Evolutionary conservation across 2,113 vertebrate species (phyloP), one percentile per base, ranked within the genome.

Genomic region (Silurus glanis): DNA sequence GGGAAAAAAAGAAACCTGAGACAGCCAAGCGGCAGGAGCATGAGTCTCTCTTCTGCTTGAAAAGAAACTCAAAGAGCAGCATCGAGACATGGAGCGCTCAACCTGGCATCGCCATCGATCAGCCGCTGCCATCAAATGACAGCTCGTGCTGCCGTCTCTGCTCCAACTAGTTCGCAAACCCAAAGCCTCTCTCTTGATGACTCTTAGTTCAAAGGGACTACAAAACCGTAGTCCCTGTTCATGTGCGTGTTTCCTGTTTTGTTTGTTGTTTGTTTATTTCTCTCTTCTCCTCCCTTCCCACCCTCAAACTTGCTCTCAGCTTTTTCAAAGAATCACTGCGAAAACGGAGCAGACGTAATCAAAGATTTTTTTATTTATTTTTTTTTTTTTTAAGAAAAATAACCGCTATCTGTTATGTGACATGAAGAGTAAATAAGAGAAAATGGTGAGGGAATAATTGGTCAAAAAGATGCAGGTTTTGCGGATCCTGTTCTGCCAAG

Each of bases 191-290:
- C 78, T 66, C 62, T 76, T 53, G 49, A 87, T 59, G 55, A 79
- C 78, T 75, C 45, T 59, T 53, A 67, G 64, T 85, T 87, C 88
- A 69, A 89, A 88, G 83, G 76, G 71, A 55, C 21, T 81, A 62
- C 66, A 80, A 75, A 86, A 37, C n/a, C 55, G 37, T 37, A 37
- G 37, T 37, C 37, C 37, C 37, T 37, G 37, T 37, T 37, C 37
- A 37, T 37, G 37, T 37, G 37, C 37, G 37, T 37, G 37, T 37
- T 37, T 37, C 37, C 37, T 37, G 37, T 37, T 37, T 37, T 72
- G 21, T 67, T 79, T 56, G n/a, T 56, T 14, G 28, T 67, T 64
- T 47, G 19, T 10, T n/a, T 71, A 64, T 37, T 17, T 58, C n/a
- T 19, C 9, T 7, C 6, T 28, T 9, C 3, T 17, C 56, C 37